Percentiles rank a stretch among this genome's conserved stretches.
phyloP scores from a whole-genome alignment of 2,888 invertebrate species.

The Chelonus formosanus region DNA sequence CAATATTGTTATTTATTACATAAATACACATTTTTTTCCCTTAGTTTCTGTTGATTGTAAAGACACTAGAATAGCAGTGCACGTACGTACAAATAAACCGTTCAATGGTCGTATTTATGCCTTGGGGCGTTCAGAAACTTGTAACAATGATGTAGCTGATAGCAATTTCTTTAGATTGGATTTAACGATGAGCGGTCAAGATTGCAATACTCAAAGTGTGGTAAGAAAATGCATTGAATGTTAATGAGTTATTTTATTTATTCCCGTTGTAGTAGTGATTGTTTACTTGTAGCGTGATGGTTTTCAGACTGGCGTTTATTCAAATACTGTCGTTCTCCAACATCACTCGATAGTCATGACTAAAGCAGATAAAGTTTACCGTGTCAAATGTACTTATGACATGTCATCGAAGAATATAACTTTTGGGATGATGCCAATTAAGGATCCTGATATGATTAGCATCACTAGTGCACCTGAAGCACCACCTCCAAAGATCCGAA shows the following conservation, averaged over 20 bases:
- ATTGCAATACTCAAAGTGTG: conserved; percentile 94
- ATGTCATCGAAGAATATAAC: conserved; percentile 97
- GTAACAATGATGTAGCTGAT: conserved; percentile 92
- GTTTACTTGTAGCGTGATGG: conserved; percentile 52
- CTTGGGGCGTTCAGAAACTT: conserved; percentile 91
- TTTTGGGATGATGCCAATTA: conserved; percentile 97
- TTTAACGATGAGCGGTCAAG: conserved; percentile 91
- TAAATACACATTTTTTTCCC: conserved; percentile 50
- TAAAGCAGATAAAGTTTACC: conserved; percentile 95
- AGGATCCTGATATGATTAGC: conserved; percentile 95
- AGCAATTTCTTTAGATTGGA: conserved; percentile 92
- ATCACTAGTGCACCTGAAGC: conserved; percentile 95
- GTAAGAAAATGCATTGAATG: conserved; percentile 68
- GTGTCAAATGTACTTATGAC: conserved; percentile 95
- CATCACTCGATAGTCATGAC: conserved; percentile 97
- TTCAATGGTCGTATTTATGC: conserved; percentile 96
- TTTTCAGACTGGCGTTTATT: conserved; percentile 88
- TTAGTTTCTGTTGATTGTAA: conserved; percentile 92
- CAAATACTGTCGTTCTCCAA: conserved; percentile 92
- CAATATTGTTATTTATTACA: background rate
- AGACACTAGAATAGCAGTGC: conserved; percentile 91
- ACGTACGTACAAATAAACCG: conserved; percentile 91
- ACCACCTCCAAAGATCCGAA: conserved; percentile 91
- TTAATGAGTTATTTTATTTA: no score
- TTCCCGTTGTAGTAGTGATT: background rate